Evolutionary conservation across 1,140 invertebrate species (phyloP).

Genomic region (Diploscapter pachys): DNA sequence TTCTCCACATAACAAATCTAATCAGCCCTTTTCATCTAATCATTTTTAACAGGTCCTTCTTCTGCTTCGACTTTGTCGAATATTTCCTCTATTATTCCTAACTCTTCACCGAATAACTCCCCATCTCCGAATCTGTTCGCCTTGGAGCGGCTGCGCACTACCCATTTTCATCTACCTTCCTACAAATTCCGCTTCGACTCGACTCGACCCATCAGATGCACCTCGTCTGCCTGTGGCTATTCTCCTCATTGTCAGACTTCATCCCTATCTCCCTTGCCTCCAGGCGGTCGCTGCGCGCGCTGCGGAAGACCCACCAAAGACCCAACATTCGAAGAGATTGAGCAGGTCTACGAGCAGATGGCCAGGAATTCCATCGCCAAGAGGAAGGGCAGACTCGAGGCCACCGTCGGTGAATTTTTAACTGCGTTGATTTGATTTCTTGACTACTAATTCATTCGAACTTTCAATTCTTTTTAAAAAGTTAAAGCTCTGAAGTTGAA

Average conservation of each 20-base stretch:
- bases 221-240: background rate
- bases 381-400: too few species aligned
- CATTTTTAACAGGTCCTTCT: too few species aligned
- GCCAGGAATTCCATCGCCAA: background rate
- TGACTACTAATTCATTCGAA: too few species aligned
- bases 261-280: background rate
- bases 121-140: background rate
- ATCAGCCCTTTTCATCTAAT: too few species aligned
- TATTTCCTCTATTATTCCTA: too few species aligned
- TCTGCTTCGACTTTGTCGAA: too few species aligned
- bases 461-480: too few species aligned
- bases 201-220: constrained; percentile 13
- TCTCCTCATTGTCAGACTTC: background rate
- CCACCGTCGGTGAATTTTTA: too few species aligned
- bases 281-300: background rate
- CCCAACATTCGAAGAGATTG: constrained; percentile 5
- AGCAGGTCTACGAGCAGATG: constrained; percentile 9
- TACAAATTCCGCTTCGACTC: constrained; percentile 34
- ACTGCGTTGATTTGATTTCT: too few species aligned
- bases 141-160: constrained; percentile 6
- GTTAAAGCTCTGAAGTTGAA: too few species aligned
- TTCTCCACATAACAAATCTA: too few species aligned
- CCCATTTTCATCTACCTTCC: constrained; percentile 38
- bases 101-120: too few species aligned
- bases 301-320: constrained; percentile 17